Conservation (phyloP, 2,888 invertebrate species). For the Drepanosiphum platanoidis region DNA sequence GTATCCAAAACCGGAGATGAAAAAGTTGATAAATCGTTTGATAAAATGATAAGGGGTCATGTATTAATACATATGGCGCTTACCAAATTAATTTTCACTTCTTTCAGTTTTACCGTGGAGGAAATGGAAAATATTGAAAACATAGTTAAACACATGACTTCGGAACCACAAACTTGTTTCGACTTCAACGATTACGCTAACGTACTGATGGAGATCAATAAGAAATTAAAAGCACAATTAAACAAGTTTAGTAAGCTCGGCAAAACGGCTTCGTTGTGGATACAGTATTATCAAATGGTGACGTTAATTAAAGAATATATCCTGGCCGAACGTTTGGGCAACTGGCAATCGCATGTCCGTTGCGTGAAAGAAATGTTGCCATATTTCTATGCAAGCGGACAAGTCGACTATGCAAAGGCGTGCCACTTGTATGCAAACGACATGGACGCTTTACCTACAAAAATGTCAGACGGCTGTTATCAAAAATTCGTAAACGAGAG, state of each 20-base stretch:
- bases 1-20: too few relatives aligned
- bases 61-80: constrained; percentile 64
- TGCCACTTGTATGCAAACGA: constrained; percentile 64
- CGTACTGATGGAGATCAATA: too few relatives aligned
- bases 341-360: constrained; percentile 63
- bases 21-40: too few relatives aligned
- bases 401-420: constrained; percentile 64
- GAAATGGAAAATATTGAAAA: too few relatives aligned
- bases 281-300: constrained; percentile 64
- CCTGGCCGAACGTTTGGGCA: constrained; percentile 63
- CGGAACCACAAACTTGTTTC: too few relatives aligned
- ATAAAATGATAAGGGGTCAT: constrained; percentile 65
- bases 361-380: constrained; percentile 63
- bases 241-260: too few relatives aligned
- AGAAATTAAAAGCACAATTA: constrained; percentile 35
- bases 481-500: constrained; percentile 34
- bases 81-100: constrained; percentile 37
- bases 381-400: constrained; percentile 64
- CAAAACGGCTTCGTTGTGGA: neutral
- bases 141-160: neutral
- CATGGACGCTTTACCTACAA: constrained; percentile 61
- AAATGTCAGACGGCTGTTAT: constrained; percentile 25
- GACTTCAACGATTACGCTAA: too few relatives aligned
- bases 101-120: neutral
- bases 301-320: constrained; percentile 65